Base-by-base conservation (phyloP, 2,888 invertebrate species). In the Panopea generosa region DNA sequence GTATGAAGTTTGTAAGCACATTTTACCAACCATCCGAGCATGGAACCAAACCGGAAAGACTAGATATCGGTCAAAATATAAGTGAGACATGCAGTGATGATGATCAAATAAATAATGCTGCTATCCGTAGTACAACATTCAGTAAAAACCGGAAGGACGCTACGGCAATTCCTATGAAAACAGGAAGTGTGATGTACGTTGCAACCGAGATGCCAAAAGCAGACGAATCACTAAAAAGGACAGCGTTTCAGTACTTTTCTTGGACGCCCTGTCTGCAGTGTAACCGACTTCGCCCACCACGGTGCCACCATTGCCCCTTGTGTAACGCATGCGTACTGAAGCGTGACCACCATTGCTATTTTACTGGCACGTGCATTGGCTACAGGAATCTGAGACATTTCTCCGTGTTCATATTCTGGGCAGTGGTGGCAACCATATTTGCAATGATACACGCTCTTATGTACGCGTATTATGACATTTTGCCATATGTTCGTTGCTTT, bases 341-440 rank as follows among this genome's bases (percentile, higher is more conserved):
- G 75, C 74, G 91, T 4, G 91, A 91, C 82, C 91, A 92, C 73
- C 91, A 92, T 71, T 92, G 91, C 68, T 90, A 87, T 79, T 89
- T 91, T 75, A 84, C 89, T 6, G 88, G 89, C 18, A 76, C 84
- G 16, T 92, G 91, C 70, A 80, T 92, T 11, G 91, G 91, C 1
- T 87, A 86, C 63, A 62, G 84, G 18, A 92, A 92, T 78, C 87
- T 88, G 57, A 84, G 90, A 22, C 87, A 90, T 76, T 92, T 91
- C 60, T 72, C 86, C 33, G 85, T 90, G 20, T 90, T 91, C 67
- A 75, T 83, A 14, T 84, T 90, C 63, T 91, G 90, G 87, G 78
- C 86, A 0, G 62, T 70, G 14, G 38, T 87, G 4, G 84, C 82
- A 2, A 84, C 84, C 24, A 50, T 78, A 16, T 90, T 86, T 69